Conservation (phyloP, 2,797 vertebrate genomes). For the Sebastes hubbsi region DNA sequence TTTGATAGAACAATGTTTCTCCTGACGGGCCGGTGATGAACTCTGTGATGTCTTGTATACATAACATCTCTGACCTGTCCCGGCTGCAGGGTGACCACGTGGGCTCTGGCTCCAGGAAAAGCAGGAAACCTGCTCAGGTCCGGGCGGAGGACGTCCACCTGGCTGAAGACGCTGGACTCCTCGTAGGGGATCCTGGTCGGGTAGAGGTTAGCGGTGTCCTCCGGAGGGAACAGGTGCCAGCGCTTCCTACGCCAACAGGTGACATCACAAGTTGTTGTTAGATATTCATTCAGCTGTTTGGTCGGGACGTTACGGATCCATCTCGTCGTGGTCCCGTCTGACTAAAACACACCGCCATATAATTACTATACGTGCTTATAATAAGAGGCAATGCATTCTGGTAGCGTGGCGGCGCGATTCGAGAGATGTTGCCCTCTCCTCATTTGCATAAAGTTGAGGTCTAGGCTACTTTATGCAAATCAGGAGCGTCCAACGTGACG, state of each 20-base stretch:
- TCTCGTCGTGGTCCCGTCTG: neutral
- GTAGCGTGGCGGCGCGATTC: no score
- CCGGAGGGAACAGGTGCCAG: conserved; percentile 95
- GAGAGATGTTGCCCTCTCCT: no score
- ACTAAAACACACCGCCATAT: no score
- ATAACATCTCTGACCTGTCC: conserved; percentile 87
- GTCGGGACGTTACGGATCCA: neutral
- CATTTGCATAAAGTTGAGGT: no score
- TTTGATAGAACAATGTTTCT: neutral
- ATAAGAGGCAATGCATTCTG: no score
- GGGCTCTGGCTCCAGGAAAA: conserved; percentile 81
- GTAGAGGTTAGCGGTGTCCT: conserved; percentile 88
- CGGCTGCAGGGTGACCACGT: conserved; percentile 87
- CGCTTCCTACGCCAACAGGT: conserved; percentile 83
- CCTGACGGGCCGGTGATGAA: no score
- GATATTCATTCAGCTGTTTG: no score
- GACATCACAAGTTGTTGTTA: neutral
- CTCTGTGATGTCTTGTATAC: no score
- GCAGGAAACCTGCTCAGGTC: conserved; percentile 85
- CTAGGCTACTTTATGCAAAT: no score
- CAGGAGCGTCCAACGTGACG: no score
- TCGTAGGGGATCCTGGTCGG: conserved; percentile 97
- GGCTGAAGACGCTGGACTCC: conserved; percentile 97
- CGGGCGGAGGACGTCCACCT: conserved; percentile 87
- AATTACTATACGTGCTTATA: no score